A percentile compares a stretch with the other conserved stretches of the same genome.
These are phyloP conservation scores for Junonia oenone DNA, from an alignment of 2,888 invertebrate species.

Conservation along the genomic window DNA sequence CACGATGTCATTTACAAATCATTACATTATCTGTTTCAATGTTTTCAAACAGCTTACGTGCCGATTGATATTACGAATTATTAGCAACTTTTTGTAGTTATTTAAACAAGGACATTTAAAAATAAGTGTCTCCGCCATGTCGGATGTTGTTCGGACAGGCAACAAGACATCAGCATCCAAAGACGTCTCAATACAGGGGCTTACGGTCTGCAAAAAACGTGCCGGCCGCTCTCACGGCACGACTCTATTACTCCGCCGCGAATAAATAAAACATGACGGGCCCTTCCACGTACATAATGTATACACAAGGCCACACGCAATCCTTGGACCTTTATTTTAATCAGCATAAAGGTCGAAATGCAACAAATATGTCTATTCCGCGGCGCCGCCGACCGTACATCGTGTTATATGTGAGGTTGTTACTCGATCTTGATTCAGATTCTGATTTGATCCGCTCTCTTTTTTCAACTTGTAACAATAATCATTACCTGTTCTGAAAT, in stretches of 20 bases:
- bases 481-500: slow-evolving; percentile 24
- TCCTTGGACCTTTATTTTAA: slow-evolving; percentile 29
- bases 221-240: slow-evolving; percentile 73
- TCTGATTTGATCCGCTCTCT: slow-evolving; percentile 64
- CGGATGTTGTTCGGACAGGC: slow-evolving; percentile 65
- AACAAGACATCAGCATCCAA: slow-evolving; percentile 75
- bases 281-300: slow-evolving; percentile 68
- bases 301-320: slow-evolving; percentile 28
- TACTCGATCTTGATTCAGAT: slow-evolving; percentile 68
- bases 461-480: slow-evolving; percentile 31
- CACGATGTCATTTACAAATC: background rate
- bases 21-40: background rate
- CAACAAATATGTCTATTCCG: slow-evolving; percentile 1
- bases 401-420: slow-evolving; percentile 48
- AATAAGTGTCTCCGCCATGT: slow-evolving; percentile 69
- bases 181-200: slow-evolving; percentile 74
- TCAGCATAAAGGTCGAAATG: slow-evolving; percentile 23
- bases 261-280: slow-evolving; percentile 79
- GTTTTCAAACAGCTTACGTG: background rate
- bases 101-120: slow-evolving; percentile 50
- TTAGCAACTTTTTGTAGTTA: slow-evolving; percentile 21
- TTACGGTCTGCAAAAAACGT: slow-evolving; percentile 71
- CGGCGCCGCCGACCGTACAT: slow-evolving; percentile 16
- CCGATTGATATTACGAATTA: background rate
- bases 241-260: slow-evolving; percentile 75